Base-by-base conservation (phyloP, 1,140 invertebrate genomes). In the Sinonovacula constricta region DNA sequence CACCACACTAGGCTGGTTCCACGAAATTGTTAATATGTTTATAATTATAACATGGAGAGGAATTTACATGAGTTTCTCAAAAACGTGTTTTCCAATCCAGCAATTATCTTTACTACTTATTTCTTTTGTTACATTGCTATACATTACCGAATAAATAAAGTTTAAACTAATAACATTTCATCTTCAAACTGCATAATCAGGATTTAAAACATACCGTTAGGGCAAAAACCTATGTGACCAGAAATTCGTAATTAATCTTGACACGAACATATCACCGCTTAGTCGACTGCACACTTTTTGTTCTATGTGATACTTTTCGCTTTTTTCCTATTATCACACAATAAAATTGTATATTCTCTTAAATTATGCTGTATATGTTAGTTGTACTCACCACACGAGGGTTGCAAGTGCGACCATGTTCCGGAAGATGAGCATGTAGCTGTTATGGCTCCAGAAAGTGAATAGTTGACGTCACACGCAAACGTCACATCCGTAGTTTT, bases 391-490 rank as follows among this genome's bases (percentile, higher is more conserved):
- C 39, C 39, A 18, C 39, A 45, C 7, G 39, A 10, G 18, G 39
- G 39, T 18, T 45, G 39, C 7, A 18, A 10, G 18, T 18, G 7
- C 7, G 39, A 10, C 39, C 39, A 45, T 45, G 39, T 45, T 7
- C 39, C 39, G 39, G 39, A 45, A 45, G 39, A 10, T 45, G 39
- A 45, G 18, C 39, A 45, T 45, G 39, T 45, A 7, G 39, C 7
- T 18, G 39, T 45, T 45, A 10, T 7, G 39, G 39, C 7, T 7
- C 39, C 39, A 10, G 39, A 45, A 7, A 45, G 39, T 18, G 39
- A 10, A 18, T 45, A 45, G 18, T 18, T 18, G 18, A 67, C 33
- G 22, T 76, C 62, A 49, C 72, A 76, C 12, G 33, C 26, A 34
- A 67, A 67, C 30, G 7, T 26, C 18, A 45, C 39, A 45, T 7